Conservation (phyloP, 1,140 invertebrate genomes). For the Drosophila insularis region DNA sequence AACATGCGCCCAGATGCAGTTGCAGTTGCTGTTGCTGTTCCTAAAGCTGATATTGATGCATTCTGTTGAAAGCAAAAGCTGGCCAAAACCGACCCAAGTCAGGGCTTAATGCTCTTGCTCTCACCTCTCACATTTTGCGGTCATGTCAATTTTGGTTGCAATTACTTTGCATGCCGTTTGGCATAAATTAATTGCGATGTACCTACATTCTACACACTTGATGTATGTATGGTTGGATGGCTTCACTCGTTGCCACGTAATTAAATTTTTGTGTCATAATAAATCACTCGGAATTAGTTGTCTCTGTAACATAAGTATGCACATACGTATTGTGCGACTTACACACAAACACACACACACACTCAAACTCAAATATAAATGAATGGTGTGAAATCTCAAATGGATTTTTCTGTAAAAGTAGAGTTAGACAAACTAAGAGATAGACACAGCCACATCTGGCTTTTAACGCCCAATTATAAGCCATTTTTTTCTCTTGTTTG, state of each 20-base stretch:
- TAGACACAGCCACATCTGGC: constrained; percentile 23
- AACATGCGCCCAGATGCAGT: constrained; percentile 34
- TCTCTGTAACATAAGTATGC: no score
- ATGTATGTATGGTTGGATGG: constrained; percentile 65
- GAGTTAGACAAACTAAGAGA: not conserved
- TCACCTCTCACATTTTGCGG: constrained; percentile 44
- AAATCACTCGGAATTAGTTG: constrained; percentile 40
- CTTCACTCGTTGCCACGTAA: constrained; percentile 61
- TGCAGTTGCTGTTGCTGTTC: no score
- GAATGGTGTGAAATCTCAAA: constrained; percentile 27
- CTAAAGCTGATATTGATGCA: no score
- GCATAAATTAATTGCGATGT: constrained; percentile 74
- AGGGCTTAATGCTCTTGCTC: no score
- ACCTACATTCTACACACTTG: constrained; percentile 30
- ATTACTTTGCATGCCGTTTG: constrained; percentile 70
- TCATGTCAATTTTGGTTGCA: constrained; percentile 64
- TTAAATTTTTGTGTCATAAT: constrained; percentile 61
- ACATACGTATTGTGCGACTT: no score
- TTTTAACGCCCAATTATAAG: constrained; percentile 24
- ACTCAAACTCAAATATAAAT: not conserved
- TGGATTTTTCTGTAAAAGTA: not conserved
- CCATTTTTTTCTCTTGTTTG: constrained; percentile 12
- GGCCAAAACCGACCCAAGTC: no score
- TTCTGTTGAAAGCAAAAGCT: no score
- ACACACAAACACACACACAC: no score